Base-by-base conservation (phyloP, 1,140 invertebrate genomes). In the Monochamus saltuarius region DNA sequence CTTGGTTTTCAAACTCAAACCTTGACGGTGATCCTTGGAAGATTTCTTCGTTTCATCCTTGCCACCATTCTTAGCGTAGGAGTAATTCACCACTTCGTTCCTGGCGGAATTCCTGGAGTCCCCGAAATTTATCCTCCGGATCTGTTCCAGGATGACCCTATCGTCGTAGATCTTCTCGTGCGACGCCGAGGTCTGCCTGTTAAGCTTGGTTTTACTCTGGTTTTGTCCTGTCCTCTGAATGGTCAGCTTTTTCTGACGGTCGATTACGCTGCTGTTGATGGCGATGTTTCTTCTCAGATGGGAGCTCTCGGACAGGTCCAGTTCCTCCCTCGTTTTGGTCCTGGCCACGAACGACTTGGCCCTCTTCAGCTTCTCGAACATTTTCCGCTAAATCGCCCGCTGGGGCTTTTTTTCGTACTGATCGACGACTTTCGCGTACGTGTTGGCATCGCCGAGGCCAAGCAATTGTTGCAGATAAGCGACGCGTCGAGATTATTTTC, bases 311-410 rank as follows among this genome's bases (percentile, higher is more conserved):
- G 57, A 50, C 10, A 64, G 29, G 36, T 61, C 58, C n/a, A 61
- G 16, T n/a, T 60, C 46, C 49, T 53, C 56, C 42, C 49, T 29
- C 17, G 13, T 22, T 17, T 46, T 64, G 9, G 29, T 46, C 34
- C 47, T 60, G 16, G 56, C 37, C 10, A 64, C 36, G 51, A 64
- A 64, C 1, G 62, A 61, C 14, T 64, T 64, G 1, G 62, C 62
- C 8, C 56, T 22, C n/a, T 60, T 66, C 67, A 73, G 74, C 22
- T 6, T 29, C 22, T 29, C 22, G 22, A 29, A 29, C 22, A 29
- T 29, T n/a, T n/a, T n/a, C n/a, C n/a, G n/a, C n/a, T n/a, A n/a
- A n/a, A n/a, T n/a, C n/a, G 6, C 22, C 22, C 22, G 22, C 22
- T 2, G 22, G 22, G 6, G 6, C 22, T 29, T 29, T 29, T 29